These are phyloP conservation scores for Liolophura sinensis DNA, from an alignment of 1,140 invertebrate genomes.

Conservation along the genomic window DNA sequence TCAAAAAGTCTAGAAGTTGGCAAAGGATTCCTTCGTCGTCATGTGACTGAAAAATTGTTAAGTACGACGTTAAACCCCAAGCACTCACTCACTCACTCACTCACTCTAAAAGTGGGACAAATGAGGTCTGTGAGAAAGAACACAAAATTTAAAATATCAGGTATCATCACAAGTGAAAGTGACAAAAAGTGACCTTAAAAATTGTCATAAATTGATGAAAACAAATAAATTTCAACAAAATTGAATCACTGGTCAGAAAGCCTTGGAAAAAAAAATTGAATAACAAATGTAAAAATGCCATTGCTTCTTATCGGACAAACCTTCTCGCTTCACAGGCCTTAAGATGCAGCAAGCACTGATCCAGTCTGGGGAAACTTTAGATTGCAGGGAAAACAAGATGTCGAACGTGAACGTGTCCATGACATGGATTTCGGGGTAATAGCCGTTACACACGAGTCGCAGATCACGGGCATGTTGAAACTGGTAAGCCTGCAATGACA, in stretches of 20 bases:
- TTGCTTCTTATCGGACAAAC: slow-evolving; percentile 29
- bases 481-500: slow-evolving; percentile 73
- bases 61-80: no score
- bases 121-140: no score
- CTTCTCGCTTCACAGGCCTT: slow-evolving; percentile 68
- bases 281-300: neutral
- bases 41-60: no score
- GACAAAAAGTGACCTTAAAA: no score
- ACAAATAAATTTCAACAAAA: neutral
- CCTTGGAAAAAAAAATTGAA: neutral
- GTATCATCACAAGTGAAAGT: no score
- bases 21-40: no score
- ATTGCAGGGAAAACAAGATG: slow-evolving; percentile 88
- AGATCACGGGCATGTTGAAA: slow-evolving; percentile 79
- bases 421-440: slow-evolving; percentile 96
- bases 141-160: no score
- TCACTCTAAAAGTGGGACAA: no score
- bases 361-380: slow-evolving; percentile 97
- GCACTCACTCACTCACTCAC: no score
- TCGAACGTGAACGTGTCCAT: slow-evolving; percentile 96
- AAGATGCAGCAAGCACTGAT: slow-evolving; percentile 94
- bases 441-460: slow-evolving; percentile 89
- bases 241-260: no score
- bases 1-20: no score
- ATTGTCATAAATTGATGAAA: no score